Conservation (phyloP, 30 jellyfish, hydroid and myxozoan species). For the Aurelia sp. region DNA sequence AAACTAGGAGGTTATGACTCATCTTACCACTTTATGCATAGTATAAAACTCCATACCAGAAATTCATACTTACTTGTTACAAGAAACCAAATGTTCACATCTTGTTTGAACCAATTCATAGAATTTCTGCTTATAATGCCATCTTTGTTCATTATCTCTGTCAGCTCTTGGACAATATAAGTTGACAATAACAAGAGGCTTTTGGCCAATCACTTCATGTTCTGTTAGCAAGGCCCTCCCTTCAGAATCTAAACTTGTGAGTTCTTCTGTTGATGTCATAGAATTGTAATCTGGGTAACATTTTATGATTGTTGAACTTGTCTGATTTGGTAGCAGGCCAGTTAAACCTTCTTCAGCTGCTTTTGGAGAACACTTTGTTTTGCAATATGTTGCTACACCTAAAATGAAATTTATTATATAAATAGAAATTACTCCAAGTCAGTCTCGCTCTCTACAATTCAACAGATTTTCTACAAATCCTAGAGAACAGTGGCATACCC, state of each 20-base stretch:
- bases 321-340: slow-evolving; percentile 41
- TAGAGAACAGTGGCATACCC: no score
- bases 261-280: slow-evolving; percentile 35
- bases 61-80: slow-evolving; percentile 62
- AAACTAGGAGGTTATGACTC: no score
- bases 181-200: slow-evolving; percentile 69
- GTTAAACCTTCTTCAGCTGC: slow-evolving; percentile 94
- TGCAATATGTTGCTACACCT: slow-evolving; percentile 96
- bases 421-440: background rate
- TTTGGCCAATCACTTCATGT: slow-evolving; percentile 50
- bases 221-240: slow-evolving; percentile 89
- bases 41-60: background rate
- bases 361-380: slow-evolving; percentile 60
- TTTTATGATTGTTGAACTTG: slow-evolving; percentile 7
- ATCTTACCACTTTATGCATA: no score
- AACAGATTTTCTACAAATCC: no score
- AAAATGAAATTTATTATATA: background rate
- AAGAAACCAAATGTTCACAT: slow-evolving; percentile 43
- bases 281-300: slow-evolving; percentile 7
- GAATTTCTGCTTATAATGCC: slow-evolving; percentile 81
- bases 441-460: no score
- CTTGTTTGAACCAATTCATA: slow-evolving; percentile 79
- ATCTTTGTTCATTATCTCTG: slow-evolving; percentile 82
- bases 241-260: slow-evolving; percentile 64
- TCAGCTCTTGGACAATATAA: slow-evolving; percentile 95